Percentiles rank a stretch among this genome's conserved stretches.
Evolutionary conservation across 92 coral and sea anemone genomes (phyloP).

Genomic region (Porites lobata): DNA sequence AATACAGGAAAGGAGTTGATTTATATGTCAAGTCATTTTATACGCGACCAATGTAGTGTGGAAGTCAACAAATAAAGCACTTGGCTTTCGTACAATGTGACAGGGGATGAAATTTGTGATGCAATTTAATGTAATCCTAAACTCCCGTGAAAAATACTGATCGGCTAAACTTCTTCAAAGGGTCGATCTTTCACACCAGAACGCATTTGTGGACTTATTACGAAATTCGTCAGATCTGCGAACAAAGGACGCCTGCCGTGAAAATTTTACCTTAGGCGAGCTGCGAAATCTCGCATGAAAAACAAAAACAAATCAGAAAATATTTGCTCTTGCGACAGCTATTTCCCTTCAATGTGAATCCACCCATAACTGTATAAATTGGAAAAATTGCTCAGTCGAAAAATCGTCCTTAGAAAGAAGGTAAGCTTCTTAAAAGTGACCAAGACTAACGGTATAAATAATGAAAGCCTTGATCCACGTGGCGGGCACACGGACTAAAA

Average conservation of each 20-base stretch:
- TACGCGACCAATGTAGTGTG: constrained; percentile 14
- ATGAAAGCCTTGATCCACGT: constrained; percentile 70
- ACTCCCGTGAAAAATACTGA: neutral
- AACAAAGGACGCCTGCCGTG: constrained; percentile 50
- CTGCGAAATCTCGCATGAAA: constrained; percentile 16
- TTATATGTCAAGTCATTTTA: neutral
- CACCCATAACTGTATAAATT: neutral
- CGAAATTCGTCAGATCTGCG: constrained; percentile 16
- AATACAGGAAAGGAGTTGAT: neutral
- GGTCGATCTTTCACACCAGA: neutral
- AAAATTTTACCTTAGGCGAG: constrained; percentile 23
- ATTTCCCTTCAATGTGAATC: neutral
- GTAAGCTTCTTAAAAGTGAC: constrained; percentile 12
- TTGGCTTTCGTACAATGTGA: neutral
- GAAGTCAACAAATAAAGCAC: constrained; percentile 13
- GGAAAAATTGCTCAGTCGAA: neutral
- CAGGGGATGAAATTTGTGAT: neutral
- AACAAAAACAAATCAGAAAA: constrained; percentile 17
- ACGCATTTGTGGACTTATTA: neutral
- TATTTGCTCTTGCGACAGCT: neutral
- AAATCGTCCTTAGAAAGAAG: neutral
- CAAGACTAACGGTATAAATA: constrained; percentile 46
- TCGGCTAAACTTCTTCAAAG: neutral
- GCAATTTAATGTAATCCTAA: constrained; percentile 11
- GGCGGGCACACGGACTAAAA: constrained; percentile 46